Percentiles rank a stretch among this genome's conserved stretches.
Evolutionary conservation across 2,113 vertebrate genomes (phyloP).

Genomic region (Bos javanicus): DNA sequence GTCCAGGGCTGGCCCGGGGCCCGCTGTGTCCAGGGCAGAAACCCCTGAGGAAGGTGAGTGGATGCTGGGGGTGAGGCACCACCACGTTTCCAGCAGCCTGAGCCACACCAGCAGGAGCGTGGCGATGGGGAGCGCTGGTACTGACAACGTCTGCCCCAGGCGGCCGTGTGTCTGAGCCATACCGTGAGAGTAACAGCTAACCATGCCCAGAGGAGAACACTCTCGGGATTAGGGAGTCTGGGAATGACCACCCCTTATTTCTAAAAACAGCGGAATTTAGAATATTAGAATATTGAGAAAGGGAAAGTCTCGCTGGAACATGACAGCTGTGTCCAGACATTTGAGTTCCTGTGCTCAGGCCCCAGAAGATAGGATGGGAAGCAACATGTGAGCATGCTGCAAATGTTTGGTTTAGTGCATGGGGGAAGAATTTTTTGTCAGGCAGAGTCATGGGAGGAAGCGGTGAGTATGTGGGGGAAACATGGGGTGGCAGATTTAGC

Average conservation of each 20-base stretch:
- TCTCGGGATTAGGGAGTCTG: not conserved
- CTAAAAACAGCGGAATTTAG: not conserved
- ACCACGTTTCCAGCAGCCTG: accelerated
- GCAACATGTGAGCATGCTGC: too few relatives aligned
- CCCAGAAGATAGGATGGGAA: not conserved
- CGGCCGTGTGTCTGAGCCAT: not conserved
- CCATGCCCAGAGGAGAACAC: not conserved
- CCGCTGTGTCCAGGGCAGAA: too few relatives aligned
- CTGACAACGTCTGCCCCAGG: not conserved
- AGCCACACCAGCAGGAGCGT: too few relatives aligned
- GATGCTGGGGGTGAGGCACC: not conserved
- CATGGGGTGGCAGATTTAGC: not conserved
- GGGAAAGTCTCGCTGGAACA: not conserved
- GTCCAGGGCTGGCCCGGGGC: not conserved
- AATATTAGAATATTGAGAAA: not conserved
- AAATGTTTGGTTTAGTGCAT: too few relatives aligned
- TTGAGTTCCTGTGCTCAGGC: too few relatives aligned
- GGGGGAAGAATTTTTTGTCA: not conserved
- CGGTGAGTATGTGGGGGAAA: too few relatives aligned
- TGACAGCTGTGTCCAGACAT: not conserved
- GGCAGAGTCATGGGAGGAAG: not conserved
- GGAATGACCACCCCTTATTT: not conserved
- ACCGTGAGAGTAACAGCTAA: not conserved
- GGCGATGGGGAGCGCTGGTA: accelerated
- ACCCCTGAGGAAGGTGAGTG: too few relatives aligned